phyloP scores from a whole-genome alignment of 2,888 invertebrate species.

The Erannis defoliaria region DNA sequence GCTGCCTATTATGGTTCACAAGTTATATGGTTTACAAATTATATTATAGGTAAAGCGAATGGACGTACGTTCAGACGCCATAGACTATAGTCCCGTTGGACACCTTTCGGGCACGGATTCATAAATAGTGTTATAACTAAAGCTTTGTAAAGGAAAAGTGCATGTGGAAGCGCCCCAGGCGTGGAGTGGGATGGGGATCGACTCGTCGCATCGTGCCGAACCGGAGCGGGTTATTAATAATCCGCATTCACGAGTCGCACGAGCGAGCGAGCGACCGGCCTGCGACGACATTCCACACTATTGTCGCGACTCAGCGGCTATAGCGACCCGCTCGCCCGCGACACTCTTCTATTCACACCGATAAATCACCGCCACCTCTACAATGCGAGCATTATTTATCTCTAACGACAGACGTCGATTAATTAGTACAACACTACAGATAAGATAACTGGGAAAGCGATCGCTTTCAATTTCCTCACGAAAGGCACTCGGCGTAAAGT shows the following conservation, averaged over 20 bases:
- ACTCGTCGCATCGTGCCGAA: constrained; percentile 60
- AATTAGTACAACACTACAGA: constrained; percentile 85
- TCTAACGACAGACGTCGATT: constrained; percentile 84
- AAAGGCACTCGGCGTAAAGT: constrained; percentile 86
- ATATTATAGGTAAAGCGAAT: too few species aligned
- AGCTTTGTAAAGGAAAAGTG: constrained; percentile 63
- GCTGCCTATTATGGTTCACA: too few species aligned
- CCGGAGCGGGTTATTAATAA: constrained; percentile 84
- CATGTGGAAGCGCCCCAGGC: constrained; percentile 80
- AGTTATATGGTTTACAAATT: too few species aligned
- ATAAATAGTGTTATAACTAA: constrained; percentile 71
- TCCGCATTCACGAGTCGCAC: constrained; percentile 83
- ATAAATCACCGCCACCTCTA: constrained; percentile 81
- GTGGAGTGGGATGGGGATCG: constrained; percentile 66
- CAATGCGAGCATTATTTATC: constrained; percentile 81
- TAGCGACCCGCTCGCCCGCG: constrained; percentile 74
- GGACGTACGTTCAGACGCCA: too few species aligned
- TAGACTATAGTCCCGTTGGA: too few species aligned
- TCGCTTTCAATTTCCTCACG: constrained; percentile 86
- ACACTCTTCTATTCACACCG: constrained; percentile 85
- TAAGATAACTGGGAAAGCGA: constrained; percentile 85
- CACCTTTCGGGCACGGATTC: too few species aligned
- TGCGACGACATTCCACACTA: constrained; percentile 83
- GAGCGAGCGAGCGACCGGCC: constrained; percentile 75
- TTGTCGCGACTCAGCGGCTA: constrained; percentile 63